Base-by-base conservation (phyloP, 2,888 invertebrate genomes). In the Lapara coniferarum region DNA sequence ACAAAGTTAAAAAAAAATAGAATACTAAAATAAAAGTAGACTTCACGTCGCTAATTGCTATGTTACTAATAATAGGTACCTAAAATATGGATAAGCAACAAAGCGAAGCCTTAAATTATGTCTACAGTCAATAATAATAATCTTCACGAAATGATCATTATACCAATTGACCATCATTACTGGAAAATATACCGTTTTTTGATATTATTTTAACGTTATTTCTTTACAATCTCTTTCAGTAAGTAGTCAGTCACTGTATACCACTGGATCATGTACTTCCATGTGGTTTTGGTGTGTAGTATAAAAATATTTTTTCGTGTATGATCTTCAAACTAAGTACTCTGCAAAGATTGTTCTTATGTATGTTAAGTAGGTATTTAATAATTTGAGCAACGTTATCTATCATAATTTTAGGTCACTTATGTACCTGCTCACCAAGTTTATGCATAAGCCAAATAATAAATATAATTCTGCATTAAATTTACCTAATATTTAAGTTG, bases 31-130 rank as follows among this genome's bases (percentile, higher is more conserved):
- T 76, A 46, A 68, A 16, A 59, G 51, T 72, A 78, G 75, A 77
- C 73, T 75, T 77, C 86, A 85, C 87, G 83, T 85, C 89, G 90
- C 91, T 92, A 91, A 90, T 91, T 88, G 91, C 88, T 90, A 89
- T 78, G 71, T 81, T 14, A 69, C 63, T 69, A 63, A 59, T 10
- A 68, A 19, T 69, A 69, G 52, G 51, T 53, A 69, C 44, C 37
- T 44, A 63, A 25, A 46, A 53, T 7, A 5, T 30, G 30, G 16
- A 55, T 10, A 68, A 58, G 49, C 51, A 25, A 51, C 12, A 16
- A 68, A 58, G 37, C 30, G 30, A 58, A 58, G 44, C 16, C 37
- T 52, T 58, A 58, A 12, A 51, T 51, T 30, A 56, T 57, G 12
- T 49, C 25, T 30, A 59, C 58, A 56, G 56, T 14, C 14, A 49